Evolutionary conservation across 1,140 invertebrate species (phyloP).

Genomic region (Drosophila lini): DNA sequence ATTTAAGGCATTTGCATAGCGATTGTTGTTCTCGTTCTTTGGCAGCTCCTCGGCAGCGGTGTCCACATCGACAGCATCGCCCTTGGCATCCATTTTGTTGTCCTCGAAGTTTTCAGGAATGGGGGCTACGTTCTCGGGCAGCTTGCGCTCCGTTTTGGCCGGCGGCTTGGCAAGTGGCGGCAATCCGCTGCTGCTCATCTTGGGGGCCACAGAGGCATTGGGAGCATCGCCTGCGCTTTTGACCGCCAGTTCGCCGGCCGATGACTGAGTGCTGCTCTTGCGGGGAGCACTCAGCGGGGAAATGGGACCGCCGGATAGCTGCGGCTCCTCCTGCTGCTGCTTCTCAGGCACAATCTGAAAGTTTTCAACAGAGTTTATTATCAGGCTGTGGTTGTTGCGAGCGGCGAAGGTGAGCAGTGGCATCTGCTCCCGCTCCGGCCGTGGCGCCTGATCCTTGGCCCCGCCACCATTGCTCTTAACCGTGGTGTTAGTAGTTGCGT

Average conservation of each 20-base stretch:
- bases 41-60: slow-evolving; percentile 70
- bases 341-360: slow-evolving; percentile 83
- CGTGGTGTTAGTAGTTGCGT: slow-evolving; percentile 30
- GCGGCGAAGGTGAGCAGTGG: slow-evolving; percentile 43
- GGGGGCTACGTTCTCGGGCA: slow-evolving; percentile 81
- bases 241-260: slow-evolving; percentile 12
- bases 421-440: slow-evolving; percentile 6
- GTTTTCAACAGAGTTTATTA: slow-evolving; percentile 84
- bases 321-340: slow-evolving; percentile 56
- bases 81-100: slow-evolving; percentile 41
- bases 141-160: slow-evolving; percentile 70
- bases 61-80: slow-evolving; percentile 56
- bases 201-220: slow-evolving; percentile 58
- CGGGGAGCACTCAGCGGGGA: slow-evolving; percentile 69
- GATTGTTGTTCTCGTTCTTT: slow-evolving; percentile 79
- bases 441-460: slow-evolving; percentile 23
- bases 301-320: slow-evolving; percentile 44
- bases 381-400: slow-evolving; percentile 73
- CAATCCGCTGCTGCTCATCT: slow-evolving; percentile 60
- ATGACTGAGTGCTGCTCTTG: slow-evolving; percentile 53
- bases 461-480: slow-evolving; percentile 45
- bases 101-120: slow-evolving; percentile 81
- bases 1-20: slow-evolving; percentile 73
- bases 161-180: slow-evolving; percentile 68
- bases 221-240: slow-evolving; percentile 28